Evolutionary conservation across 2,797 vertebrate species (phyloP).

Genomic region (Carcharodon carcharias): DNA sequence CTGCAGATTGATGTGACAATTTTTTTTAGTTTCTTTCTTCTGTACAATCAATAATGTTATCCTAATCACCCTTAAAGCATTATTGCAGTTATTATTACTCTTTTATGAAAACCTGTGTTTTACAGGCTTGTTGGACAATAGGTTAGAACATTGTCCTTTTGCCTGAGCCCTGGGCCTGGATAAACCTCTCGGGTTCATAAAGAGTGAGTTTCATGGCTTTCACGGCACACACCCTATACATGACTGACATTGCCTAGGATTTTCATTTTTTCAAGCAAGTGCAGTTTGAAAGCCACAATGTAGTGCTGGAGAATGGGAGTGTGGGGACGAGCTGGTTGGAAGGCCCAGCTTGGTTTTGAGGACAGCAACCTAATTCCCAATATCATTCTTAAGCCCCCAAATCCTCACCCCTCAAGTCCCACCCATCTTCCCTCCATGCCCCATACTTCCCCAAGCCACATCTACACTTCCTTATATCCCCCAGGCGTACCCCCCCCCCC

Average conservation of each 20-base stretch:
- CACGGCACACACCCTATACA: too few relatives aligned
- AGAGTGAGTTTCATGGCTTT: background rate
- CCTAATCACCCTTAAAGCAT: background rate
- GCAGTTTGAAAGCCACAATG: too few relatives aligned
- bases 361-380: too few relatives aligned
- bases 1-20: background rate
- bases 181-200: background rate
- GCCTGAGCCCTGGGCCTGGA: background rate
- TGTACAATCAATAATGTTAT: background rate
- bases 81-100: background rate
- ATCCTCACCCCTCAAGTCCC: too few relatives aligned
- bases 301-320: too few relatives aligned
- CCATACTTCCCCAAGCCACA: too few relatives aligned
- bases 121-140: background rate
- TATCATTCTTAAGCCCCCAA: too few relatives aligned
- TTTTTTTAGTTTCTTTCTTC: background rate
- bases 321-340: too few relatives aligned
- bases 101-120: background rate
- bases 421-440: background rate
- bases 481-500: background rate
- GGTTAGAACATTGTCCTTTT: background rate
- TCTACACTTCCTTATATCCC: background rate
- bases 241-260: too few relatives aligned
- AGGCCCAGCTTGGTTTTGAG: too few relatives aligned
- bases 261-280: too few relatives aligned